These are phyloP conservation scores for Hofmannophila pseudospretella DNA, from an alignment of 2,888 invertebrate genomes.

Conservation along the genomic window DNA sequence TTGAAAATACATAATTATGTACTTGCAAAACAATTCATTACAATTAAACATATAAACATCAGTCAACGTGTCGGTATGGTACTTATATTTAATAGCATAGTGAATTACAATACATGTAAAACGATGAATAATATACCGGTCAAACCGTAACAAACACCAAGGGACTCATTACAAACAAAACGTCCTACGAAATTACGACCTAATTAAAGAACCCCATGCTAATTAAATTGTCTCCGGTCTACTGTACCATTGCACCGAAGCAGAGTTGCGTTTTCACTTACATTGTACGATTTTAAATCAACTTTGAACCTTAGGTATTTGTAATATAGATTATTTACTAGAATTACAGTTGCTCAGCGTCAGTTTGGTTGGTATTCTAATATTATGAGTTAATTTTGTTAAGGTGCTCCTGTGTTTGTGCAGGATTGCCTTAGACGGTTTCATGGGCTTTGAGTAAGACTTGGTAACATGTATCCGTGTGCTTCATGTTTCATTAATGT, in stretches of 20 bases:
- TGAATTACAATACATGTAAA: too few relatives aligned
- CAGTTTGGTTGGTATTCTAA: background rate
- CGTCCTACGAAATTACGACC: slow-evolving; percentile 32
- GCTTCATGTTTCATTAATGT: too few relatives aligned
- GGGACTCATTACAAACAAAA: slow-evolving; percentile 26
- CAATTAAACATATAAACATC: too few relatives aligned
- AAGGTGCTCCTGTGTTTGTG: slow-evolving; percentile 7
- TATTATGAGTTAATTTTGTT: slow-evolving; percentile 19
- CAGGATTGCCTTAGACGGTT: slow-evolving; percentile 1
- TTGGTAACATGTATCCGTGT: too few relatives aligned
- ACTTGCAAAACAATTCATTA: too few relatives aligned
- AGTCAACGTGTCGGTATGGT: too few relatives aligned
- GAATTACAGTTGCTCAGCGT: too few relatives aligned
- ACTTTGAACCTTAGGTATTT: slow-evolving; percentile 5
- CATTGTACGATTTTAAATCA: too few relatives aligned
- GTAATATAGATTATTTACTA: background rate
- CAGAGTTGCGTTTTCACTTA: background rate
- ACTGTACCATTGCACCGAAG: slow-evolving; percentile 16
- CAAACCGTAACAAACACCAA: slow-evolving; percentile 23
- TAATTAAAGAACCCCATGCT: slow-evolving; percentile 40
- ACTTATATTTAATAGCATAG: too few relatives aligned
- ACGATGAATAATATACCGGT: slow-evolving; percentile 23
- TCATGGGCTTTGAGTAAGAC: too few relatives aligned
- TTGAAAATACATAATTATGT: background rate
- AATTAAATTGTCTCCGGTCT: slow-evolving; percentile 37